phyloP scores from a whole-genome alignment of 2,113 vertebrate species.

The Forbesichthys papilliferus region DNA sequence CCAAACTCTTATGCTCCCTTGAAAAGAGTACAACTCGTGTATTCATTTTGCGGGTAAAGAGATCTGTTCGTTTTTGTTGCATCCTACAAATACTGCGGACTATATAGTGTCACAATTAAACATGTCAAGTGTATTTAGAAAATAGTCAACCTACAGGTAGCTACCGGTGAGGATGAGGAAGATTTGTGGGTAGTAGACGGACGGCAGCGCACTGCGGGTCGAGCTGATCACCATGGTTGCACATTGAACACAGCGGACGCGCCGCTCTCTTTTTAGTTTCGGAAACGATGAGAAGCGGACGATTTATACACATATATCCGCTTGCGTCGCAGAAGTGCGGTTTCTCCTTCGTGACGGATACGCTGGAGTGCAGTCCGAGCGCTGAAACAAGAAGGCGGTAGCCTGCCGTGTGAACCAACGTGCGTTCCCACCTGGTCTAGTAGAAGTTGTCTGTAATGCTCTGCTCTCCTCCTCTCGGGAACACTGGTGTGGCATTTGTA shows the following conservation, averaged over 20 bases:
- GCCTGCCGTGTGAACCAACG: too few relatives aligned
- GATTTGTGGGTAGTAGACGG: slow-evolving; percentile 95
- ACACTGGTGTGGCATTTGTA: too few relatives aligned
- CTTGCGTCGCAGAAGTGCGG: slow-evolving; percentile 42
- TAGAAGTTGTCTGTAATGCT: too few relatives aligned
- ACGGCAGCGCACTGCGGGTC: slow-evolving; percentile 90
- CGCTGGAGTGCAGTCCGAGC: not conserved
- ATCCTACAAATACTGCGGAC: not conserved
- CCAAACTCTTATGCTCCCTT: too few relatives aligned
- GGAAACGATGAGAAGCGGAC: slow-evolving; percentile 16
- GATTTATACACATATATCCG: slow-evolving; percentile 37
- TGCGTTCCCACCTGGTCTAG: too few relatives aligned
- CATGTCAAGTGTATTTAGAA: slow-evolving; percentile 26
- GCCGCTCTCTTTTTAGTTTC: slow-evolving; percentile 36
- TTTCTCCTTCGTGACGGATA: slow-evolving; percentile 40
- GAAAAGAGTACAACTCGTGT: too few relatives aligned
- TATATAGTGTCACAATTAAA: not conserved
- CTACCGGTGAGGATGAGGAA: slow-evolving; percentile 97
- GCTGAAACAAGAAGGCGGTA: too few relatives aligned
- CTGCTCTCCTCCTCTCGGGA: too few relatives aligned
- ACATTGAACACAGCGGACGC: slow-evolving; percentile 72
- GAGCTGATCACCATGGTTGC: slow-evolving; percentile 91
- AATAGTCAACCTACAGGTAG: slow-evolving; percentile 86
- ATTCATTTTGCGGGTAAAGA: not conserved
- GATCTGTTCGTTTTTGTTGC: too few relatives aligned